Evolutionary conservation across 2,113 vertebrate species (phyloP).

Genomic region (Oceanites oceanicus): DNA sequence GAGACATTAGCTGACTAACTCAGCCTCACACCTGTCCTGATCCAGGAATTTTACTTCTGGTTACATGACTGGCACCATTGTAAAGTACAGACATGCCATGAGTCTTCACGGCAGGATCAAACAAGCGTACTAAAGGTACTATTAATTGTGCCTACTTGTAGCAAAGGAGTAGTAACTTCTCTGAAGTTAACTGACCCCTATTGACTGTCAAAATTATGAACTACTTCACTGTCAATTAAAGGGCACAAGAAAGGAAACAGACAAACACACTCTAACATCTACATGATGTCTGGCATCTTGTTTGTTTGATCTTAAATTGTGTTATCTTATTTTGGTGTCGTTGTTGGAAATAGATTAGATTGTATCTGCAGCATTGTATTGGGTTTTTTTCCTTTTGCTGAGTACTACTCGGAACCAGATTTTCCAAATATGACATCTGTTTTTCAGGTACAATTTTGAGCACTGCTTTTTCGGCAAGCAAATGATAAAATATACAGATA

Average conservation of each 20-base stretch:
- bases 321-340: conserved; percentile 2
- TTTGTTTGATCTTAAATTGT: not conserved
- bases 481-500: conserved; percentile 48
- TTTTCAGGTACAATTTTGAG: conserved; percentile 37
- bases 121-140: not conserved
- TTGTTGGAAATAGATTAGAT: not conserved
- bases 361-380: not conserved
- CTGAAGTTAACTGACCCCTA: not conserved
- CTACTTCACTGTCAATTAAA: not conserved
- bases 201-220: not conserved
- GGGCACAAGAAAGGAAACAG: not conserved
- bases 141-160: not conserved
- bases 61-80: not conserved
- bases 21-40: not conserved
- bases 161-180: not conserved
- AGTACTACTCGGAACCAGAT: not conserved
- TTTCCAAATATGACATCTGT: not conserved
- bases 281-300: not conserved
- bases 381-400: not conserved
- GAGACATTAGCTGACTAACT: not conserved
- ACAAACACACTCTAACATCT: not conserved
- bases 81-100: not conserved
- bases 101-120: not conserved
- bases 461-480: not conserved
- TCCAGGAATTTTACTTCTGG: not conserved